Percentiles rank a stretch among this genome's conserved stretches.
These are phyloP conservation scores for Drosophila pectinifera DNA, from an alignment of 1,140 invertebrate species.

Conservation along the genomic window DNA sequence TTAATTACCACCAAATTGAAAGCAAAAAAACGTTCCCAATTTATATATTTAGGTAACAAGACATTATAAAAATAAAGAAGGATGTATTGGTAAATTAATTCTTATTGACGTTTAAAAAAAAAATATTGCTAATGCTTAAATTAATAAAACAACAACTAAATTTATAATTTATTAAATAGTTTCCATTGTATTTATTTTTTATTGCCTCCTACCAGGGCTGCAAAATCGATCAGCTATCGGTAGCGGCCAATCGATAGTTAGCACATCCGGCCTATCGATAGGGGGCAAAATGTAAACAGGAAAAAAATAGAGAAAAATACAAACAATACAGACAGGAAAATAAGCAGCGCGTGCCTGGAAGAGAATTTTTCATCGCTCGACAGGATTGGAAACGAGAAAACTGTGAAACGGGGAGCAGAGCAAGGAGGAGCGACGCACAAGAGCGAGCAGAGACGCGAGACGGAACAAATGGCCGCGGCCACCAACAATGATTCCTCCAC, in stretches of 20 bases:
- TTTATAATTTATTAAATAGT: background rate
- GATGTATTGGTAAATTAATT: too few relatives aligned
- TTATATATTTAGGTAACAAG: too few relatives aligned
- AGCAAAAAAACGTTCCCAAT: too few relatives aligned
- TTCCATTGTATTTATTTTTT: conserved; percentile 5
- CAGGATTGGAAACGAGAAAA: background rate
- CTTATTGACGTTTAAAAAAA: too few relatives aligned
- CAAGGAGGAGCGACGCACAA: conserved; percentile 26
- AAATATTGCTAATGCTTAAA: too few relatives aligned
- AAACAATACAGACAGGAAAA: conserved; percentile 80
- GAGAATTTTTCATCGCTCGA: conserved; percentile 38
- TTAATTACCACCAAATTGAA: too few relatives aligned
- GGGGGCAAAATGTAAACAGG: conserved; percentile 72
- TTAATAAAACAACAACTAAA: too few relatives aligned
- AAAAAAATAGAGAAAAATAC: conserved; percentile 80
- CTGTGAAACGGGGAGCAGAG: background rate
- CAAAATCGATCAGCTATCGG: background rate
- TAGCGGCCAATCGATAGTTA: conserved; percentile 21
- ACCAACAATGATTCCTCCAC: conserved; percentile 67
- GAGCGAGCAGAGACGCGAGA: conserved; percentile 22
- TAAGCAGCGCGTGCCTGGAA: conserved; percentile 65
- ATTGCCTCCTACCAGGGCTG: conserved; percentile 4
- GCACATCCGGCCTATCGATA: conserved; percentile 36
- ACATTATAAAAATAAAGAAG: too few relatives aligned
- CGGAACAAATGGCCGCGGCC: conserved; percentile 61